Conservation (phyloP, 2,888 invertebrate species). For the Caenorhabditis uteleia region DNA sequence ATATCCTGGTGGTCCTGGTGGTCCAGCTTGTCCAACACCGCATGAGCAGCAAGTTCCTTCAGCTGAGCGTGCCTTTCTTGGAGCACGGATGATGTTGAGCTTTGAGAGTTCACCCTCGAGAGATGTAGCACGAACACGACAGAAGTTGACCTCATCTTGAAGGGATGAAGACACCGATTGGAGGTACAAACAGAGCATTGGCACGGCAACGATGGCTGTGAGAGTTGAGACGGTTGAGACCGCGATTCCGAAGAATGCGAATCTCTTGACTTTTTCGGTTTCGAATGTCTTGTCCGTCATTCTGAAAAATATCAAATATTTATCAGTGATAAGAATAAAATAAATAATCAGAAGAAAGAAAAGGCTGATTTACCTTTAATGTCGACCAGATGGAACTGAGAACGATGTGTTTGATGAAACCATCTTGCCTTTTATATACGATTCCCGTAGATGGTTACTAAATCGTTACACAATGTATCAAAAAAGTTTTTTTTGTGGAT, state of each 20-base stretch:
- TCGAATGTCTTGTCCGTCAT: slow-evolving; percentile 43
- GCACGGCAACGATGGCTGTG: slow-evolving; percentile 53
- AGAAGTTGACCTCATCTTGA: slow-evolving; percentile 62
- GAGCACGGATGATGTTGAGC: slow-evolving; percentile 42
- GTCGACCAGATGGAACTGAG: slow-evolving; percentile 36
- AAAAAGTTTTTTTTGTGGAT: slow-evolving; percentile 27
- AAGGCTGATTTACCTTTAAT: slow-evolving; percentile 24
- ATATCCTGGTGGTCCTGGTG: slow-evolving; percentile 48
- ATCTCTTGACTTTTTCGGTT: slow-evolving; percentile 44
- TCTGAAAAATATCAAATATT: too few species aligned
- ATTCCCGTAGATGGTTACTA: slow-evolving; percentile 34
- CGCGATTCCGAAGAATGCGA: slow-evolving; percentile 51
- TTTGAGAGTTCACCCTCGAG: slow-evolving; percentile 55
- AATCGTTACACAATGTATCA: slow-evolving; percentile 42
- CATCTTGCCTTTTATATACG: slow-evolving; percentile 25
- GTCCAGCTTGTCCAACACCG: slow-evolving; percentile 52
- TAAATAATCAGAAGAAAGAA: background rate
- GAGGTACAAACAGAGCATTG: slow-evolving; percentile 55
- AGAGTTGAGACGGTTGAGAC: slow-evolving; percentile 51
- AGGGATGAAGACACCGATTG: slow-evolving; percentile 61
- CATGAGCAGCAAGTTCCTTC: slow-evolving; percentile 51
- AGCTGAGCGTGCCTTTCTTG: slow-evolving; percentile 48
- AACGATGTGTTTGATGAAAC: slow-evolving; percentile 15
- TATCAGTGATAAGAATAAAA: background rate
- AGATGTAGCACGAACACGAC: slow-evolving; percentile 49